Evolutionary conservation across 2,888 invertebrate genomes (phyloP).

Genomic region (Platerodrilus igneus): DNA sequence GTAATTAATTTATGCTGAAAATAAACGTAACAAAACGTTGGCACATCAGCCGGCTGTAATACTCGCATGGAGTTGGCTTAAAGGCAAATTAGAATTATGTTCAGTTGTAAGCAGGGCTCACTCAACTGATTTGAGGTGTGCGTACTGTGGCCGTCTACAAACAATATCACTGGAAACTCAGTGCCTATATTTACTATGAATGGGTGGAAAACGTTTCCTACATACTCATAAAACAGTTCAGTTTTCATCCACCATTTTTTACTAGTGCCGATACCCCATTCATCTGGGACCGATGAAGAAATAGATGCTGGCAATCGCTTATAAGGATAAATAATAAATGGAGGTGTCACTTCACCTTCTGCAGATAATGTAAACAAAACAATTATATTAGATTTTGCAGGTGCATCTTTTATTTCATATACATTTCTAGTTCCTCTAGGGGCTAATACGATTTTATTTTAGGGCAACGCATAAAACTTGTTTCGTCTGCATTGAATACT

Average conservation of each 20-base stretch:
- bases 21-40: too few relatives aligned
- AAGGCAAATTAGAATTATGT: too few relatives aligned
- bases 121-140: constrained; percentile 25
- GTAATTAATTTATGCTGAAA: too few relatives aligned
- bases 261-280: constrained; percentile 41
- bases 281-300: constrained; percentile 34
- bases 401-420: constrained; percentile 34
- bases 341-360: constrained; percentile 33
- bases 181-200: constrained; percentile 13
- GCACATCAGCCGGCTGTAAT: too few relatives aligned
- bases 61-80: too few relatives aligned
- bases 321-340: constrained; percentile 40
- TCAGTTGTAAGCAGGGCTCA: too few relatives aligned
- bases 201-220: constrained; percentile 24
- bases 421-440: constrained; percentile 28
- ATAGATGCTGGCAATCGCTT: constrained; percentile 39
- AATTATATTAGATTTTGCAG: constrained; percentile 36
- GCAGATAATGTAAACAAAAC: constrained; percentile 41
- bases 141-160: constrained; percentile 23
- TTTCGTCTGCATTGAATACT: constrained; percentile 39
- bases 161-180: constrained; percentile 17
- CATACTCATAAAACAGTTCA: constrained; percentile 42
- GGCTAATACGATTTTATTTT: constrained; percentile 33
- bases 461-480: constrained; percentile 37
- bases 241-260: constrained; percentile 45